A percentile compares a stretch with the other conserved stretches of the same genome.
Conservation (phyloP, 1,140 invertebrate species). For the Brachionus angularis region DNA sequence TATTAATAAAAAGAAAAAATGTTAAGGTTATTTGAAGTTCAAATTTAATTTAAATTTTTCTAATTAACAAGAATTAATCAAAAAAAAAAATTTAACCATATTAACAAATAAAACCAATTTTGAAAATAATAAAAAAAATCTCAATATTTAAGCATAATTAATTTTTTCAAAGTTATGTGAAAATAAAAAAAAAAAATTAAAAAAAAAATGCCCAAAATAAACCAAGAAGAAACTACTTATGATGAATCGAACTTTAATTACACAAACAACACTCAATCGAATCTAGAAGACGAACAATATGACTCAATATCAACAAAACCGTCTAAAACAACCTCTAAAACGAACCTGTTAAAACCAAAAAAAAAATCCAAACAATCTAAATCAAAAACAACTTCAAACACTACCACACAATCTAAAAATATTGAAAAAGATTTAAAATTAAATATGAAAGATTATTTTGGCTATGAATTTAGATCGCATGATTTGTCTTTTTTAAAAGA, state of each 20-base stretch:
- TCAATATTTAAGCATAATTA: too few relatives aligned
- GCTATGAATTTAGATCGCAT: neutral
- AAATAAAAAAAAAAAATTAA: too few relatives aligned
- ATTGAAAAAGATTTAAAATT: constrained; percentile 6
- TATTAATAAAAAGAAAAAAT: too few relatives aligned
- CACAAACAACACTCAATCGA: neutral
- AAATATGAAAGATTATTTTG: constrained; percentile 39
- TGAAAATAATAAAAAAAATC: too few relatives aligned
- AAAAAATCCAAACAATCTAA: too few relatives aligned
- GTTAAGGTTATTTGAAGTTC: constrained; percentile 21
- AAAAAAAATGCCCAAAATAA: too few relatives aligned
- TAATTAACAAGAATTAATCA: too few relatives aligned
- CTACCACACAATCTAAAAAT: neutral
- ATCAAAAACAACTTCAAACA: neutral
- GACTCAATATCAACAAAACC: neutral
- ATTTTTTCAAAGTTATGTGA: too few relatives aligned
- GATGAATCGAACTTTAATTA: too few relatives aligned
- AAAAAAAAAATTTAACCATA: neutral
- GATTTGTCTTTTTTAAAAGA: constrained; percentile 19
- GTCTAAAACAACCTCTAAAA: neutral
- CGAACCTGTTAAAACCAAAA: neutral
- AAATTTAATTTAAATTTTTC: constrained; percentile 4
- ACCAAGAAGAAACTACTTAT: too few relatives aligned
- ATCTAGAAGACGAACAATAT: too few relatives aligned
- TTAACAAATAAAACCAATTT: neutral